phyloP scores from a whole-genome alignment of 2,888 invertebrate genomes.

The Epirrhoe tristata region DNA sequence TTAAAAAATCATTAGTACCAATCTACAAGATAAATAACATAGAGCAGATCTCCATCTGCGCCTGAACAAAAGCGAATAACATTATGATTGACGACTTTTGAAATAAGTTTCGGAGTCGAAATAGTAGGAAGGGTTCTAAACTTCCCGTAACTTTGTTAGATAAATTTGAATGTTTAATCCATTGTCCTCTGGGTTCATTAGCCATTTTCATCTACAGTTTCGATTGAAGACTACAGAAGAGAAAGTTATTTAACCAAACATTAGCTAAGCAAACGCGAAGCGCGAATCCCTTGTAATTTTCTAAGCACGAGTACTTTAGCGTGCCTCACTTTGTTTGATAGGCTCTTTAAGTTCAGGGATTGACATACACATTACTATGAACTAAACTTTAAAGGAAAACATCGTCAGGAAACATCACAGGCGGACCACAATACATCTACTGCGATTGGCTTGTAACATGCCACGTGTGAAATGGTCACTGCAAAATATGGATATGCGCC shows the following conservation, averaged over 20 bases:
- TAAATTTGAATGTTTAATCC: conserved; percentile 35
- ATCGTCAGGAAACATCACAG: too few relatives aligned
- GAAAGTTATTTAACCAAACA: not conserved
- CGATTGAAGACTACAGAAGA: not conserved
- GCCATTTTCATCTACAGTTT: conserved; percentile 4
- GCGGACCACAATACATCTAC: too few relatives aligned
- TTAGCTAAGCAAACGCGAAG: not conserved
- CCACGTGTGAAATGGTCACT: too few relatives aligned
- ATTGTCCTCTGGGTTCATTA: conserved; percentile 31
- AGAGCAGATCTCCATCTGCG: conserved; percentile 39
- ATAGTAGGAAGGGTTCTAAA: conserved; percentile 32
- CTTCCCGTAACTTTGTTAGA: conserved; percentile 30
- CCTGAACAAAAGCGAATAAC: conserved; percentile 42
- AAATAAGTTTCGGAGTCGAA: conserved; percentile 37
- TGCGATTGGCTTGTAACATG: too few relatives aligned
- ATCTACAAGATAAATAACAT: conserved; percentile 13
- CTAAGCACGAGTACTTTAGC: too few relatives aligned
- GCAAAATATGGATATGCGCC: too few relatives aligned
- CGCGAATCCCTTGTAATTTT: too few relatives aligned
- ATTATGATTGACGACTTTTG: conserved; percentile 44
- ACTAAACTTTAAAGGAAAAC: too few relatives aligned
- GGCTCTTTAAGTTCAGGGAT: too few relatives aligned
- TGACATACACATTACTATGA: too few relatives aligned
- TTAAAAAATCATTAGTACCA: conserved; percentile 4
- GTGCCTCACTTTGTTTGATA: too few relatives aligned